Evolutionary conservation across 1,140 invertebrate species (phyloP), one percentile per base, ranked within the genome.

Genomic region (Zaprionus taronus): DNA sequence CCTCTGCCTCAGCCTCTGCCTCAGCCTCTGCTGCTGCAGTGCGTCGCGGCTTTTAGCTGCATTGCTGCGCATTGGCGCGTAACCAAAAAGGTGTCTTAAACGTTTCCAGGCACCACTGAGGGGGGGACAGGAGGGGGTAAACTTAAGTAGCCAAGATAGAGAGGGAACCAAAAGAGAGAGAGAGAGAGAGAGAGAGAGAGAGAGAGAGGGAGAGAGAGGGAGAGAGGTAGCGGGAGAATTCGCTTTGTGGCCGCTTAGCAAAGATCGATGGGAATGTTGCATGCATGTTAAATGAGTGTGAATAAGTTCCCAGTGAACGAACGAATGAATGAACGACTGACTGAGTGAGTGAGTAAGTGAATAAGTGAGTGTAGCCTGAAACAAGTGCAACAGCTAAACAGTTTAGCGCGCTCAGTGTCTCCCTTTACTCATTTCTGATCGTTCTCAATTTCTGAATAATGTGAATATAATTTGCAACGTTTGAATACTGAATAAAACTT

Each of bases 31-130:
- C 17, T 34, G 49, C 69, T 66, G 74, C 79, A 56, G 11, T 65
- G 63, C 57, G 38, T 56, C 51, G 63, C 31, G 31, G 53, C 69
- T 67, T 60, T 72, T 66, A 49, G 60, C 68, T 73, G 53, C 71
- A 71, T 77, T 67, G 62, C 80, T 60, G 71, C 71, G 63, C 82
- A 85, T 69, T 83, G 77, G 72, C 65, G 71, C 73, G 78, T 80
- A 81, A 83, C 84, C 57, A 77, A 83, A 84, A 89, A 87, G 83
- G 83, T 87, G 83, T 87, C 84, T 89, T 89, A 87, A 87, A 87
- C 83, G 83, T 83, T 87, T 56, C 71, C 51, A 76, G 60, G 26
- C 11, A 44, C 31, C n/a, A n/a, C 6, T 17, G 5, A 41, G 22
- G 65, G 20, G 49, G 55, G 38, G 14, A 4, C 4, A 26, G 24